Evolutionary conservation across 2,888 invertebrate species (phyloP).

Genomic region (Aphelenchoides bicaudatus): DNA sequence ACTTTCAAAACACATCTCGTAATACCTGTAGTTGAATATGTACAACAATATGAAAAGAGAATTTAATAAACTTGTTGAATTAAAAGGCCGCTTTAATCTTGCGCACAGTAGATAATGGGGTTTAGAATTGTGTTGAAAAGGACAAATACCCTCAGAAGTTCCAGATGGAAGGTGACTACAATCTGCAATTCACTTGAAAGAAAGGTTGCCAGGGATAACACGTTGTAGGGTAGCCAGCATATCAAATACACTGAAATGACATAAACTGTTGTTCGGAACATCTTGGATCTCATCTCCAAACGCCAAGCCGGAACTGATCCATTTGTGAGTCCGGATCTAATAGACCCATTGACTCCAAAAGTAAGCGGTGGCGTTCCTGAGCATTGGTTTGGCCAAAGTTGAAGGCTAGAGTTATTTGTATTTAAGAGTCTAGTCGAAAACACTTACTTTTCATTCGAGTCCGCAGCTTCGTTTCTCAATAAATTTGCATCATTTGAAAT

Average conservation of each 20-base stretch:
- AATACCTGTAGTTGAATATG: too few species aligned
- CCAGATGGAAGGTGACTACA: slow-evolving; percentile 32
- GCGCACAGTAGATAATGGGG: slow-evolving; percentile 38
- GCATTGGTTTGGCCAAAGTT: slow-evolving; percentile 30
- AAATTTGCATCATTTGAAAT: slow-evolving; percentile 7
- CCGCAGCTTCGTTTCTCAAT: slow-evolving; percentile 3
- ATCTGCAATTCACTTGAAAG: slow-evolving; percentile 34
- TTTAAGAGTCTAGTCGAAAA: not conserved
- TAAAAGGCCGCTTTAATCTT: slow-evolving; percentile 17
- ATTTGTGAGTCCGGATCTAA: slow-evolving; percentile 12
- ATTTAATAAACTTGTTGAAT: too few species aligned
- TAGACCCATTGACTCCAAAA: slow-evolving; percentile 21
- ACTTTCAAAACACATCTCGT: too few species aligned
- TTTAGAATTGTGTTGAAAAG: slow-evolving; percentile 37
- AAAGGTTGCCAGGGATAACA: slow-evolving; percentile 31
- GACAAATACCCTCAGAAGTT: slow-evolving; percentile 36
- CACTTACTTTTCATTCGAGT: slow-evolving; percentile 14
- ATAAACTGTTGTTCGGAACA: slow-evolving; percentile 38
- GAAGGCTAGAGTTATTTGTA: slow-evolving; percentile 20
- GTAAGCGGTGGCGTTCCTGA: slow-evolving; percentile 14
- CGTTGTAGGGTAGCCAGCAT: slow-evolving; percentile 35
- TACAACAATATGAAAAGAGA: too few species aligned
- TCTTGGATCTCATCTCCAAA: slow-evolving; percentile 37
- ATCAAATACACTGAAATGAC: slow-evolving; percentile 39
- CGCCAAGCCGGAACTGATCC: slow-evolving; percentile 34